Conservation (phyloP, 1,140 invertebrate genomes). For the Acromyrmex heyeri region DNA sequence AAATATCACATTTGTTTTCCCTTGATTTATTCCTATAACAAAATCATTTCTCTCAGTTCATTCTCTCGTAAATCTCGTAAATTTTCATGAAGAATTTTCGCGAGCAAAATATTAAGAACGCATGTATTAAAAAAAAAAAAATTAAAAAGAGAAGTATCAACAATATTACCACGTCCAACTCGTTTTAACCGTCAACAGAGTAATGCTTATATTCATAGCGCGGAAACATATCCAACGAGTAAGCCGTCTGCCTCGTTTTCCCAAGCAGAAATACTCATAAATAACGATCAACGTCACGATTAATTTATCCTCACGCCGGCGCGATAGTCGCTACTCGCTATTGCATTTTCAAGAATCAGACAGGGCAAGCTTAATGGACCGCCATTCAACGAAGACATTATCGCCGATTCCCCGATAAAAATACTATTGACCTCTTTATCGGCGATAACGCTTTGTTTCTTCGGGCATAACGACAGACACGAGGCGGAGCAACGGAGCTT, state of each 20-base stretch:
- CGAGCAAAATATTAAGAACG: background rate
- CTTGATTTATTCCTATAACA: too few relatives aligned
- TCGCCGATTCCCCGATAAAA: slow-evolving; percentile 21
- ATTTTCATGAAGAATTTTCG: background rate
- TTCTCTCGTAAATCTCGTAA: background rate
- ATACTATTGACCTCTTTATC: slow-evolving; percentile 59
- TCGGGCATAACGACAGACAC: slow-evolving; percentile 23
- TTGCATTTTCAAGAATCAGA: slow-evolving; percentile 60
- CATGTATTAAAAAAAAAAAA: background rate
- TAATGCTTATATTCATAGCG: slow-evolving; percentile 38
- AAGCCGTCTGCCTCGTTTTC: slow-evolving; percentile 19
- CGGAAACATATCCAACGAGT: slow-evolving; percentile 39
- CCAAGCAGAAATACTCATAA: slow-evolving; percentile 46
- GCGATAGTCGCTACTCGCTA: slow-evolving; percentile 13
- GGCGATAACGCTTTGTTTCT: slow-evolving; percentile 64
- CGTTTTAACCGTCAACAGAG: slow-evolving; percentile 9
- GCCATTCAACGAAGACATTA: slow-evolving; percentile 58
- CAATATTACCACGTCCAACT: slow-evolving; percentile 6
- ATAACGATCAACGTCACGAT: slow-evolving; percentile 63
- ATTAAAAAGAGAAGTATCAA: slow-evolving; percentile 1
- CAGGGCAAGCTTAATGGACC: slow-evolving; percentile 38
- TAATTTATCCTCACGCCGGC: slow-evolving; percentile 49
- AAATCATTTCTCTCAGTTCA: too few relatives aligned
- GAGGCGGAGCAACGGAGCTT: slow-evolving; percentile 1
- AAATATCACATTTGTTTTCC: too few relatives aligned